A percentile compares a stretch with the other conserved stretches of the same genome.
These are phyloP conservation scores for Sisyra terminalis DNA, from an alignment of 2,888 invertebrate genomes.

Conservation along the genomic window DNA sequence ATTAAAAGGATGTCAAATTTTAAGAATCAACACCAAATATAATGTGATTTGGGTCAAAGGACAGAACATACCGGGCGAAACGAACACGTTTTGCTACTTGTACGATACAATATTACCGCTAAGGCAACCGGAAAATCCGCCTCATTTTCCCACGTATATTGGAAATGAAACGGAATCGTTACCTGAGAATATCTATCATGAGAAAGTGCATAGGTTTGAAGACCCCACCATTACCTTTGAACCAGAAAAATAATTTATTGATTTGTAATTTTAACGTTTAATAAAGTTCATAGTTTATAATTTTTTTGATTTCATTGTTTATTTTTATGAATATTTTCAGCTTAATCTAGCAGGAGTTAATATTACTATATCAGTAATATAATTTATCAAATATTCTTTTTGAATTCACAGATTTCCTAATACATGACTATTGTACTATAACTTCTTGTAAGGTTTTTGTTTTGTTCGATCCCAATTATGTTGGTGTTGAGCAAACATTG, in stretches of 20 bases:
- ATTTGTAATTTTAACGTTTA: conserved; percentile 1
- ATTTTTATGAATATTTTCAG: not conserved
- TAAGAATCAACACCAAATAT: conserved; percentile 85
- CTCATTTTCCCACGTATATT: conserved; percentile 69
- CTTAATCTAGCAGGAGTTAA: too few relatives aligned
- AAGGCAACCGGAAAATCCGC: conserved; percentile 37
- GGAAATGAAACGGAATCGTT: conserved; percentile 33
- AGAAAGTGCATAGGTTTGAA: conserved; percentile 57
- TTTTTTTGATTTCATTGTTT: not conserved
- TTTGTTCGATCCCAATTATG: too few relatives aligned
- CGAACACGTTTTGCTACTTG: conserved; percentile 60
- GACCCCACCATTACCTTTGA: conserved; percentile 49
- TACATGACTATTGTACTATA: too few relatives aligned
- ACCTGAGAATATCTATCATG: conserved; percentile 59
- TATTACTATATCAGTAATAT: too few relatives aligned
- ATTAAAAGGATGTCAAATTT: conserved; percentile 53
- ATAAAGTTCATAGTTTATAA: not conserved
- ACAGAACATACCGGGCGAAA: conserved; percentile 64
- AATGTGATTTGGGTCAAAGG: conserved; percentile 85
- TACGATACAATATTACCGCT: conserved; percentile 61
- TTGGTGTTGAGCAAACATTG: too few relatives aligned
- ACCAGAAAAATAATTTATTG: conserved; percentile 2
- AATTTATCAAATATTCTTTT: too few relatives aligned
- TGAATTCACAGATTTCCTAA: too few relatives aligned
- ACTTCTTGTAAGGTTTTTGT: too few relatives aligned